Conservation (phyloP, 1,140 invertebrate genomes). For the Campoletis sonorensis region DNA sequence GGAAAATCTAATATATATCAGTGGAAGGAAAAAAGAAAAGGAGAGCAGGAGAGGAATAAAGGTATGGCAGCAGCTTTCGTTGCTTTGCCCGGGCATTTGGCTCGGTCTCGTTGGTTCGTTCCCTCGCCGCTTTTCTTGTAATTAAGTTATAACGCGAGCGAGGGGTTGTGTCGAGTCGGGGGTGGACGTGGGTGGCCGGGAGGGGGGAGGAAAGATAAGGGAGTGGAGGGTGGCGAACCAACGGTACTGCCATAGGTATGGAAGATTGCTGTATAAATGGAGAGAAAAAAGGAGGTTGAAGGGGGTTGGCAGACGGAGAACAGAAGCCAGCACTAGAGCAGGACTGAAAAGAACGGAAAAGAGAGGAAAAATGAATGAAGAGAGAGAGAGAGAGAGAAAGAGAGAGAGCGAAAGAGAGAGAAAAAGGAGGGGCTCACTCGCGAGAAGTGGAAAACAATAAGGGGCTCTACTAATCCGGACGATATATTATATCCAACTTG, state of each 20-base stretch:
- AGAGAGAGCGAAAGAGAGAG: neutral
- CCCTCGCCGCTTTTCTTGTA: constrained; percentile 73
- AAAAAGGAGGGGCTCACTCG: constrained; percentile 51
- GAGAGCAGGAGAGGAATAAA: constrained; percentile 1
- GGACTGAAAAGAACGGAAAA: neutral
- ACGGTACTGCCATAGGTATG: constrained; percentile 10
- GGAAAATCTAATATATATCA: constrained; percentile 75
- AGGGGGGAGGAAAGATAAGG: neutral
- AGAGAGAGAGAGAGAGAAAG: neutral
- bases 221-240: neutral
- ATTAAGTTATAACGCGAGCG: constrained; percentile 75
- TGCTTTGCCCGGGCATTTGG: constrained; percentile 50
- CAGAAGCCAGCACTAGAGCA: constrained; percentile 40
- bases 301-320: constrained; percentile 19
- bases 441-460: constrained; percentile 75
- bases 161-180: constrained; percentile 38
- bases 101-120: constrained; percentile 50
- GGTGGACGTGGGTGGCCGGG: neutral
- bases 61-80: constrained; percentile 44
- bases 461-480: constrained; percentile 71
- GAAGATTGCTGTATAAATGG: constrained; percentile 15
- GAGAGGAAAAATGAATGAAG: constrained; percentile 5
- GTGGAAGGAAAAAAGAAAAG: constrained; percentile 14
- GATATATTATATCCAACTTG: constrained; percentile 74
- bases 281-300: neutral